Percentiles rank a stretch among this genome's conserved stretches.
phyloP scores from a whole-genome alignment of 2,113 vertebrate genomes.

The Fulmarus glacialis region DNA sequence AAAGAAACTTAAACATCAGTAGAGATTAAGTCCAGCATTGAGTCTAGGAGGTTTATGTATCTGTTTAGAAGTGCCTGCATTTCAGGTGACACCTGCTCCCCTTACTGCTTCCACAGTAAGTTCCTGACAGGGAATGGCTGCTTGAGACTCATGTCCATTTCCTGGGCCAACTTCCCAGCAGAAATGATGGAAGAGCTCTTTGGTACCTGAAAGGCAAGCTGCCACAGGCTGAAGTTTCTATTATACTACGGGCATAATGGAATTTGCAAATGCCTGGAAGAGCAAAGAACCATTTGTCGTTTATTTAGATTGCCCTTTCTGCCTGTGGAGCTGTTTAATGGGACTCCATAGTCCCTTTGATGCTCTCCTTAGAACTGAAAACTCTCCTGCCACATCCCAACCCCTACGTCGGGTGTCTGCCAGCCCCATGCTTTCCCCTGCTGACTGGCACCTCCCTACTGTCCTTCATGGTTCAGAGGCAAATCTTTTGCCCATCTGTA shows the following conservation, averaged over 20 bases:
- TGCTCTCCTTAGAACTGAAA: neutral
- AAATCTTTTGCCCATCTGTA: neutral
- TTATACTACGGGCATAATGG: rapidly evolving
- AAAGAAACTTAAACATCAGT: neutral
- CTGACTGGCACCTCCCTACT: neutral
- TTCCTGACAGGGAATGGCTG: neutral
- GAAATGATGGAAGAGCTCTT: neutral
- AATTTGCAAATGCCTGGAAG: neutral
- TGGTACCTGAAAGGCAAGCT: neutral
- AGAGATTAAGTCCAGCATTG: neutral
- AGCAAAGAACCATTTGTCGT: neutral
- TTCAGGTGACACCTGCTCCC: neutral
- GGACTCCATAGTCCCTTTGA: neutral
- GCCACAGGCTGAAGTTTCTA: neutral
- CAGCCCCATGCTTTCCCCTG: neutral
- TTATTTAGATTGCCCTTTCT: neutral
- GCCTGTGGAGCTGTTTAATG: neutral
- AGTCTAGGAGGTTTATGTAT: neutral
- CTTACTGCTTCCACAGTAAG: neutral
- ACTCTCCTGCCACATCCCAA: neutral
- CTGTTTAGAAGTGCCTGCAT: neutral
- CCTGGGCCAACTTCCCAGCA: neutral
- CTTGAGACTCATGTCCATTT: neutral
- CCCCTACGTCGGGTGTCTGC: neutral
- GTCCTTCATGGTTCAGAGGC: neutral